Conservation (phyloP, 2,113 vertebrate genomes). For the Petrocephalus zakoni region DNA sequence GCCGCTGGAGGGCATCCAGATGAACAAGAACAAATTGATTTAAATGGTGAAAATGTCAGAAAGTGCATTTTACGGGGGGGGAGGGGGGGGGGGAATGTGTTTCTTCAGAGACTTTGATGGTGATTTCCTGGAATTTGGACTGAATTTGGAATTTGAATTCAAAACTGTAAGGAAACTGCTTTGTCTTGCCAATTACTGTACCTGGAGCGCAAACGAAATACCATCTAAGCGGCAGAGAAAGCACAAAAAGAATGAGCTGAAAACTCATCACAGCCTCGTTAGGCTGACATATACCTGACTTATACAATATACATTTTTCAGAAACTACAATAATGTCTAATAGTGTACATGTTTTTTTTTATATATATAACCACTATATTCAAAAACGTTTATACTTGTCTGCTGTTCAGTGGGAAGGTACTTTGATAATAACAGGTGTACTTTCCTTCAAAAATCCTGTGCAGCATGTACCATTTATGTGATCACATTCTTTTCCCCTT, state of each 20-base stretch:
- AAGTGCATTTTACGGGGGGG: not conserved
- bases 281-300: not conserved
- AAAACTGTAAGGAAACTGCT: not conserved
- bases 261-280: not conserved
- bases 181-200: not conserved
- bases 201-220: not conserved
- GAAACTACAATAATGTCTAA: not conserved
- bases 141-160: not conserved
- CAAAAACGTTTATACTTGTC: not conserved
- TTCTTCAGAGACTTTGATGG: not conserved
- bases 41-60: not conserved
- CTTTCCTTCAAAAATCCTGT: not conserved
- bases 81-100: not conserved
- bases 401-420: not conserved
- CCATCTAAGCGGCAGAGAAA: not conserved
- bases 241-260: not conserved
- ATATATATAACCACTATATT: not conserved
- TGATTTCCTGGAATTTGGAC: not conserved
- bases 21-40: not conserved
- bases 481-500: not conserved
- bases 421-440: not conserved
- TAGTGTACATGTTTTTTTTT: too few species aligned
- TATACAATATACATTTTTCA: not conserved
- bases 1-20: not conserved
- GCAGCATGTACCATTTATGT: not conserved